phyloP scores from a whole-genome alignment of 2,797 vertebrate species.

The Enteromius trimaculatus region DNA sequence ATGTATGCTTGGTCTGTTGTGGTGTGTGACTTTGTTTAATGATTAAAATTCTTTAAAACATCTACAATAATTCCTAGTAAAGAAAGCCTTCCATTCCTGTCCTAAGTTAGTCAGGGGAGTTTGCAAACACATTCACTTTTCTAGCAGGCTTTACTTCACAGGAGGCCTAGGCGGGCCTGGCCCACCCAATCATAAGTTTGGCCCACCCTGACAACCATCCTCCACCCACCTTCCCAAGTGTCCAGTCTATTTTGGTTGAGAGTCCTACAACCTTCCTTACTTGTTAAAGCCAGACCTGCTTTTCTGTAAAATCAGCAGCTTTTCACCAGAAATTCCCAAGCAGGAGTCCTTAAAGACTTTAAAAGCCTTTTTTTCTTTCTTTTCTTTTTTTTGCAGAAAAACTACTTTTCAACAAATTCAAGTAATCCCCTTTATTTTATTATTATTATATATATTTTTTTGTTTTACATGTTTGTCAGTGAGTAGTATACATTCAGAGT shows the following conservation, averaged over 20 bases:
- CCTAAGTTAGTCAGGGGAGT: background rate
- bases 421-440: background rate
- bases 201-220: background rate
- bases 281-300: background rate
- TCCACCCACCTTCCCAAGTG: background rate
- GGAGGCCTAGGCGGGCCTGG: background rate
- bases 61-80: background rate
- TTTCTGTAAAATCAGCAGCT: background rate
- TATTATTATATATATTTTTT: no score
- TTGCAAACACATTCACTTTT: background rate
- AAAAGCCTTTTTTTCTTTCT: background rate
- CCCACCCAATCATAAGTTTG: background rate
- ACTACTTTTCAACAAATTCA: background rate
- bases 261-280: background rate
- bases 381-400: background rate
- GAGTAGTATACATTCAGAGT: background rate
- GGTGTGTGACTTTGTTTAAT: constrained; percentile 39
- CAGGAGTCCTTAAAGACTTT: no score
- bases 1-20: constrained; percentile 52
- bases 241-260: background rate
- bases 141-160: background rate
- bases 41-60: constrained; percentile 49
- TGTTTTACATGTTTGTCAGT: background rate
- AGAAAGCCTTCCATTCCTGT: background rate
- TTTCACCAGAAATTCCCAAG: background rate